Percentiles rank a stretch among this genome's conserved stretches.
These are phyloP conservation scores for Cyprinodon variegatus DNA, from an alignment of 2,113 vertebrate species.

Conservation along the genomic window DNA sequence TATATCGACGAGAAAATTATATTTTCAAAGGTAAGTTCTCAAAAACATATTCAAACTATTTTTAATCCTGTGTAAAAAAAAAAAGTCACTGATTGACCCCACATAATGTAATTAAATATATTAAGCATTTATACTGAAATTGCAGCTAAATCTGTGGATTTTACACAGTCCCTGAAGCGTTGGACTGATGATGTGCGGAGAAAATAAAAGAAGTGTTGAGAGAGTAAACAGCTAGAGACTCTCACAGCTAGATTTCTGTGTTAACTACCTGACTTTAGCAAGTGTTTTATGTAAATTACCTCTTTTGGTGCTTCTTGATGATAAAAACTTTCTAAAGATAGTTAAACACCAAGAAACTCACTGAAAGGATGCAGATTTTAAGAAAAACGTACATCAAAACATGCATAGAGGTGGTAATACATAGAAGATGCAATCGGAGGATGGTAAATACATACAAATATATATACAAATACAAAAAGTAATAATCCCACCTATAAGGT, in stretches of 20 bases:
- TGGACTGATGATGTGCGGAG: not conserved
- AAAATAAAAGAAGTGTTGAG: not conserved
- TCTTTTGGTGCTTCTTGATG: not conserved
- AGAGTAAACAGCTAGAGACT: not conserved
- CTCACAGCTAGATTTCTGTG: not conserved
- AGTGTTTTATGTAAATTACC: not conserved
- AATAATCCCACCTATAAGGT: no score
- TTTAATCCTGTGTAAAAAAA: not conserved
- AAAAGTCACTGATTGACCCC: not conserved
- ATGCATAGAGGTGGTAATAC: no score
- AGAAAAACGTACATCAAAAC: no score
- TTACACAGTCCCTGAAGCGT: not conserved
- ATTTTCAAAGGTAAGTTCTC: not conserved
- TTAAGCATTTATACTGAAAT: not conserved
- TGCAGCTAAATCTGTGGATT: not conserved
- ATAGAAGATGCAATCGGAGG: no score
- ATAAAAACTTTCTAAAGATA: not conserved
- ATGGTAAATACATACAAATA: no score
- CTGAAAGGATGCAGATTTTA: not conserved
- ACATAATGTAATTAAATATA: not conserved
- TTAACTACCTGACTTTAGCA: not conserved
- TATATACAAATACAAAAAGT: no score
- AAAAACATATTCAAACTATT: not conserved
- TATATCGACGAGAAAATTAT: not conserved
- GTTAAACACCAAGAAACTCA: not conserved